phyloP scores from a whole-genome alignment of 2,888 invertebrate genomes.

The Trichacis sp. region DNA sequence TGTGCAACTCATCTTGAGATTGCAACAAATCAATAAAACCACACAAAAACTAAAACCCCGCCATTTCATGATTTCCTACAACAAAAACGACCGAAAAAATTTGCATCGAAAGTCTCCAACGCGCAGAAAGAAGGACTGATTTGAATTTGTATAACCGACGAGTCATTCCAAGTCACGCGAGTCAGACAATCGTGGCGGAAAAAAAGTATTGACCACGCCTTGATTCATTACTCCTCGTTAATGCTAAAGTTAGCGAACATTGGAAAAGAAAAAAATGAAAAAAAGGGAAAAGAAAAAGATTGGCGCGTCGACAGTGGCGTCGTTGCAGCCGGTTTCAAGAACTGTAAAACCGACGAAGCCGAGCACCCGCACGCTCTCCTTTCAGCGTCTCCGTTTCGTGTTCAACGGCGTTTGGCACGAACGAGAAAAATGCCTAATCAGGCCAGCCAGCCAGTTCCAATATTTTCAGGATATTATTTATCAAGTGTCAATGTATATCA shows the following conservation, averaged over 20 bases:
- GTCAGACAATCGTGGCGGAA: slow-evolving; percentile 32
- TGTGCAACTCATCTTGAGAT: too few species aligned
- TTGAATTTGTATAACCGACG: slow-evolving; percentile 34
- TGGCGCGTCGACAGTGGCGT: slow-evolving; percentile 35
- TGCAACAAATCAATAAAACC: too few species aligned
- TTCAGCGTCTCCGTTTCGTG: slow-evolving; percentile 3
- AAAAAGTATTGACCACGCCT: slow-evolving; percentile 42
- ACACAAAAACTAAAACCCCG: too few species aligned
- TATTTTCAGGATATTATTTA: slow-evolving; percentile 13
- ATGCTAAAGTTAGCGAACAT: slow-evolving; percentile 41
- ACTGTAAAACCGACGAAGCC: slow-evolving; percentile 30
- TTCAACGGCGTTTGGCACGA: neutral
- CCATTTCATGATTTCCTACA: too few species aligned
- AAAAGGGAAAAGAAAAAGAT: slow-evolving; percentile 11
- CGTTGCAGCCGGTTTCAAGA: slow-evolving; percentile 36
- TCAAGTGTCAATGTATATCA: slow-evolving; percentile 25
- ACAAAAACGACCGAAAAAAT: too few species aligned
- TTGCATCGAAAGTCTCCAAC: too few species aligned
- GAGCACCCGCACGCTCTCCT: slow-evolving; percentile 11
- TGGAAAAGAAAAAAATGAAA: too few species aligned
- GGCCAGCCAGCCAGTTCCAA: slow-evolving; percentile 8
- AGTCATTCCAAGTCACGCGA: slow-evolving; percentile 39
- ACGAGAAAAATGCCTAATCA: slow-evolving; percentile 6
- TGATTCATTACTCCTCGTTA: slow-evolving; percentile 44
- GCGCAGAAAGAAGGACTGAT: neutral